Evolutionary conservation across 2,113 vertebrate genomes (phyloP), one percentile per base, ranked within the genome.

Genomic region (Oriolus oriolus): DNA sequence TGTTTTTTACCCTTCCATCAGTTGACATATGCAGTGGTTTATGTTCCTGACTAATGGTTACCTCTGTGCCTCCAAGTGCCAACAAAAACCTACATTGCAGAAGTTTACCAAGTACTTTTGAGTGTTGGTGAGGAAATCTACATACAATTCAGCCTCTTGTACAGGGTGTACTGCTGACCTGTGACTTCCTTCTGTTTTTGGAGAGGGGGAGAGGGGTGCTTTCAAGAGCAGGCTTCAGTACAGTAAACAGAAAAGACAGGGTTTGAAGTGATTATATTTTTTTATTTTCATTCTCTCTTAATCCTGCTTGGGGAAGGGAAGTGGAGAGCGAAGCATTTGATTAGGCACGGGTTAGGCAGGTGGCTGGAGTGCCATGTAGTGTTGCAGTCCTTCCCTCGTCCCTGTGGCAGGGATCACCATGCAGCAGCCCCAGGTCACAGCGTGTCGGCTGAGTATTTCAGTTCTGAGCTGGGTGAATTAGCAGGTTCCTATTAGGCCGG

Each of bases 391-490:
- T 89, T 85, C 79, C 24, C 52, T 69, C 3, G 26, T 86, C 89
- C 80, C 88, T 74, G 42, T 8, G 19, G 71, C 61, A 85, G 88
- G 87, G 70, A 90, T 95, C n/a, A 42, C 85, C 39, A 1, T 78
- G 87, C 95, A 97, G 94, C 95, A 96, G 87, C 90, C 70, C 80
- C 89, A 8, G 79, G 89, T 96, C 80, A 73, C 83, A 95, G 78
- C 0, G 2, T 26, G 44, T 91, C 87, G 90, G 82, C 77, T 95
- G 95, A 97, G 89, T 97, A 96, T 97, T 97, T 97, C 96, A 96
- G 17, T 88, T 95, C 82, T 92, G 94, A 97, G 96, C 95, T 85
- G 81, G 65, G 64, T 89, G 88, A 97, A 95, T 97, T 94, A 90
- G 77, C 93, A 90, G 73, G 86, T 95, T 97, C 84, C 28, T 66